Evolutionary conservation across 2,113 vertebrate genomes (phyloP).

Genomic region (Pluvianellus socialis): DNA sequence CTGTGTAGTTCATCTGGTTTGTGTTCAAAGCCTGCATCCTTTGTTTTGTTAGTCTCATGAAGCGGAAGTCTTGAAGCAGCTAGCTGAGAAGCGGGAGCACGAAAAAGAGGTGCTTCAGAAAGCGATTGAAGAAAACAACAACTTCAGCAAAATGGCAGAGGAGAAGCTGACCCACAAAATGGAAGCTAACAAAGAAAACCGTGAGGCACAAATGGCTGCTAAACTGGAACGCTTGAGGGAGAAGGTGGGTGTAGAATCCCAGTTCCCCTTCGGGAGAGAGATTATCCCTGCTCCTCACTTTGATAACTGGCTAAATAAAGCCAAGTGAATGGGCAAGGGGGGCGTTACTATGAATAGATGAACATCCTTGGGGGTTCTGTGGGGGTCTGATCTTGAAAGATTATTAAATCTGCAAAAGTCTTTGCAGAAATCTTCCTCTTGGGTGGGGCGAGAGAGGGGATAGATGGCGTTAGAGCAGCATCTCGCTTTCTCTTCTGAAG

Average conservation of each 20-base stretch:
- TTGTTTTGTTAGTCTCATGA: conserved; percentile 83
- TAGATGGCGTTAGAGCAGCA: background rate
- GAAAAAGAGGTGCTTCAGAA: conserved; percentile 96
- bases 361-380: background rate
- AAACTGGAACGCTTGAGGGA: conserved; percentile 94
- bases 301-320: accelerated
- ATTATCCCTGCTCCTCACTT: background rate
- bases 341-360: accelerated
- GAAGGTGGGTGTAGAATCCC: conserved; percentile 78
- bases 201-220: conserved; percentile 89
- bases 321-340: accelerated
- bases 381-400: background rate
- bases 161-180: conserved; percentile 96
- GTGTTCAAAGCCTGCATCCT: background rate
- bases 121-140: conserved; percentile 90
- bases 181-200: conserved; percentile 96
- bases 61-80: conserved; percentile 90
- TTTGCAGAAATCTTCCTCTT: background rate
- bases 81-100: conserved; percentile 94
- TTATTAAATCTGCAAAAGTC: background rate
- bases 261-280: background rate
- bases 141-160: conserved; percentile 93
- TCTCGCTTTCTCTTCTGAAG: accelerated
- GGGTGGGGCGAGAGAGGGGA: background rate
- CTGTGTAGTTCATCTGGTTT: background rate